phyloP scores from a whole-genome alignment of 2,113 vertebrate species.

The Arothron firmamentum region DNA sequence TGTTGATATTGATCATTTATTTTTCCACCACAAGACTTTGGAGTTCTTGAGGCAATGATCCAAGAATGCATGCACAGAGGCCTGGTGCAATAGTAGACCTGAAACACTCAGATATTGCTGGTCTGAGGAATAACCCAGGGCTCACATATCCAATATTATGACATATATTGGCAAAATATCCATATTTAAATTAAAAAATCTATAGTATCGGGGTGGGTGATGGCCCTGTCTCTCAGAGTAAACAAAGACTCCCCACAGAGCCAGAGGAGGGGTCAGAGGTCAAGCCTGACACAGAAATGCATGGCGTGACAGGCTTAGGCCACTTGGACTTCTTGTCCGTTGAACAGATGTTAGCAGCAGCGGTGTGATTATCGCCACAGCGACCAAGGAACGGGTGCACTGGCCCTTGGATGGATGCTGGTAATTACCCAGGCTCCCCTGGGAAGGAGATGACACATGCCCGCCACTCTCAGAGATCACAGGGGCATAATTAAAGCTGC shows the following conservation, averaged over 20 bases:
- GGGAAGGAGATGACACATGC: constrained; percentile 95
- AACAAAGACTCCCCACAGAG: constrained; percentile 89
- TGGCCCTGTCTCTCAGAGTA: constrained; percentile 74
- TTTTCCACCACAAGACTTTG: too few relatives aligned
- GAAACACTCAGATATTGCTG: too few relatives aligned
- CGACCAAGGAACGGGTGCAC: constrained; percentile 80
- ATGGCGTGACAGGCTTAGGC: constrained; percentile 88
- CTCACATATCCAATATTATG: too few relatives aligned
- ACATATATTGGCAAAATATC: constrained; percentile 40
- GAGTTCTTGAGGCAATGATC: too few relatives aligned
- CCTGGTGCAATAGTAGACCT: too few relatives aligned
- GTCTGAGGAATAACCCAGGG: too few relatives aligned
- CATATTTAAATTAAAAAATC: constrained; percentile 67
- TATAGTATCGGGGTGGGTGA: too few relatives aligned
- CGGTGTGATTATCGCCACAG: constrained; percentile 94
- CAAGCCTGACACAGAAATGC: constrained; percentile 82
- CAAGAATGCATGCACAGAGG: too few relatives aligned
- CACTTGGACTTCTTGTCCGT: constrained; percentile 83
- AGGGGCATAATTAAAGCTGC: constrained; percentile 96
- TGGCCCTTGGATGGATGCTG: constrained; percentile 92
- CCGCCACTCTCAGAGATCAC: constrained; percentile 91
- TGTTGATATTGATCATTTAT: too few relatives aligned
- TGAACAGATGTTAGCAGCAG: constrained; percentile 94
- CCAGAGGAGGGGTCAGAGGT: constrained; percentile 86
- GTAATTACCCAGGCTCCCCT: constrained; percentile 97